Base-by-base conservation (phyloP, 2,113 vertebrate genomes). In the Okapia johnstoni region DNA sequence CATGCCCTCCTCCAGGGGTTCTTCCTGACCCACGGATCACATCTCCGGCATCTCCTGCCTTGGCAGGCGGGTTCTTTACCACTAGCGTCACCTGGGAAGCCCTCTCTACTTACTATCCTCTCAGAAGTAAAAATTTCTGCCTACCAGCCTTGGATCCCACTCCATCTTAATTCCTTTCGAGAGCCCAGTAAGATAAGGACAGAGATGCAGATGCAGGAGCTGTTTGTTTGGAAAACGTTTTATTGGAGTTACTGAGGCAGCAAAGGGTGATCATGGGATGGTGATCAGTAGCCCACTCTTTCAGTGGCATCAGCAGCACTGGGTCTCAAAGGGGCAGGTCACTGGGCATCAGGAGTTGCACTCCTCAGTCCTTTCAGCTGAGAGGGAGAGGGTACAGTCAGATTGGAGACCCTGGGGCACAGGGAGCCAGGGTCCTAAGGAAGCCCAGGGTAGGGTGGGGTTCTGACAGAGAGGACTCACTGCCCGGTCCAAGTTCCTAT, bases 351-450 rank as follows among this genome's bases (percentile, higher is more conserved):
- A n/a, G 97, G 97, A 88, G 21, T 40, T 6, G 79, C 70, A 25
- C 86, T 98, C 55, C 94, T 97, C 85, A 97, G 2, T 89, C 97
- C 98, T 84, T 97, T 98, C 28, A 98, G 79, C 98, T 98, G 66
- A 85, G 80, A 70, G 16, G 96, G 80, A 96, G 63, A 43, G 40
- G n/a, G 2, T 5, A 2, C 15, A 14, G 61, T 96, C 85, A 96
- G 77, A 80, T 9, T 48, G n/a, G 55, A 93, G 60, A 28, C 25
- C 25, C 52, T n/a, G 0, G 0, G 4, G 33, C 46, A 2, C 1
- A 0, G 58, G 46, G 23, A 86, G n/a, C 61, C 57, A 15, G 8
- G 48, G 16, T 57, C 40, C 81, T 61, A 16, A 76, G 16, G 33
- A 80, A 88, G 60, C 63, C 46, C 85, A 85, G 33, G 2, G 33